A percentile compares a stretch with the other conserved stretches of the same genome.
Evolutionary conservation across 2,113 vertebrate species (phyloP).

Genomic region (Irena cyanogastra): DNA sequence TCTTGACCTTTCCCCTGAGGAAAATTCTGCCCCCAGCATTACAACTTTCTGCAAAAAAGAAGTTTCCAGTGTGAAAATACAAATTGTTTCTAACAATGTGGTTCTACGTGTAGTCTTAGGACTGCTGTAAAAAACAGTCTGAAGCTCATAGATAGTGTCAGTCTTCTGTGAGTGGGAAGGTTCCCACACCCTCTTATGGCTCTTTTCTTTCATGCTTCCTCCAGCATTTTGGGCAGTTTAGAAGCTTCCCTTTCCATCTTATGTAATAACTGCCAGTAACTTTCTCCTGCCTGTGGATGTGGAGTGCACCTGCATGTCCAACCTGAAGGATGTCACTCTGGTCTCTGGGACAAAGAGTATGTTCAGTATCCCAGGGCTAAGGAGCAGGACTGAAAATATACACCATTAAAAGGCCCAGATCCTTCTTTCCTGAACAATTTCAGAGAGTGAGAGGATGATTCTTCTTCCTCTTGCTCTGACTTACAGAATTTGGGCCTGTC

Average conservation of each 20-base stretch:
- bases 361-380: not conserved
- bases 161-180: not conserved
- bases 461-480: not conserved
- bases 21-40: not conserved
- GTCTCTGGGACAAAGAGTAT: not conserved
- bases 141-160: not conserved
- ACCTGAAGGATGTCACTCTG: not conserved
- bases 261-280: accelerated
- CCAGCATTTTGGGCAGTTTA: not conserved
- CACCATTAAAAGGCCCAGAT: not conserved
- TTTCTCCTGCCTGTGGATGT: not conserved
- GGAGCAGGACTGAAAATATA: not conserved
- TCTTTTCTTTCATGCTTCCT: not conserved
- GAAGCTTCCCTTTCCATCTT: not conserved
- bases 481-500: not conserved
- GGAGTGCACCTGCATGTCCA: not conserved
- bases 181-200: not conserved
- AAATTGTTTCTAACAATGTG: not conserved
- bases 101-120: not conserved
- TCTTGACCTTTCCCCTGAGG: not conserved
- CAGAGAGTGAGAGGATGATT: not conserved
- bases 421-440: not conserved
- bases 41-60: not conserved
- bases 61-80: not conserved
- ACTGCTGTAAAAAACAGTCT: not conserved